A percentile compares a stretch with the other conserved stretches of the same genome.
phyloP scores from a whole-genome alignment of 2,888 invertebrate genomes.

The Gymnoscelis rufifasciata region DNA sequence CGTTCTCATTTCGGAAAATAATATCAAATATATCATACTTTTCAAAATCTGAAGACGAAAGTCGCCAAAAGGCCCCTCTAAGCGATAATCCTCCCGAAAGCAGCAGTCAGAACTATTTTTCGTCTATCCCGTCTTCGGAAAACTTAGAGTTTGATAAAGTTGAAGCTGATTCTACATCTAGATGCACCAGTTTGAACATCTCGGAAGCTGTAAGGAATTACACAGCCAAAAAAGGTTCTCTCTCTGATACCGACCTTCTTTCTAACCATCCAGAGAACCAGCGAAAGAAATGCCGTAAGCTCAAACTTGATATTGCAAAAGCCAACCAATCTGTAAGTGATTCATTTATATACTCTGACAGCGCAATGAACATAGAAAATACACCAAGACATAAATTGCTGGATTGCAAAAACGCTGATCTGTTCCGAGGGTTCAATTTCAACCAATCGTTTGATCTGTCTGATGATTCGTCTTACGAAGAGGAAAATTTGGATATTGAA shows the following conservation, averaged over 20 bases:
- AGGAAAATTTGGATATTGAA: constrained; percentile 51
- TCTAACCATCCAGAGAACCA: constrained; percentile 33
- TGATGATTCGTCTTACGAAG: constrained; percentile 46
- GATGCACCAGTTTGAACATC: constrained; percentile 43
- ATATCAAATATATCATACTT: constrained; percentile 69
- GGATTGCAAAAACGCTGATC: constrained; percentile 52
- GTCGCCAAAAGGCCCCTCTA: constrained; percentile 16
- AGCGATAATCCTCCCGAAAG: background rate
- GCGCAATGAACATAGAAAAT: constrained; percentile 49
- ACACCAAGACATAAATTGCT: constrained; percentile 63
- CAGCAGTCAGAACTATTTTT: constrained; percentile 10
- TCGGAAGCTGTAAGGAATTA: constrained; percentile 50
- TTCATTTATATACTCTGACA: constrained; percentile 33
- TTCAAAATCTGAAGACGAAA: constrained; percentile 47
- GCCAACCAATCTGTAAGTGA: constrained; percentile 53
- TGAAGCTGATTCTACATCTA: constrained; percentile 62
- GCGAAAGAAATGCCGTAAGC: constrained; percentile 45
- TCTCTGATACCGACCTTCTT: constrained; percentile 64
- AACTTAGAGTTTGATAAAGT: constrained; percentile 42
- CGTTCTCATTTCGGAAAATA: constrained; percentile 69
- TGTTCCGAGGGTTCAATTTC: constrained; percentile 59
- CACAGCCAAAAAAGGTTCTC: constrained; percentile 50
- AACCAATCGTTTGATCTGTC: constrained; percentile 59
- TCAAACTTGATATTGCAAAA: constrained; percentile 60
- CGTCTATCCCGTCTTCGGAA: constrained; percentile 19